These are phyloP conservation scores for Chascanopsetta lugubris DNA, from an alignment of 2,113 vertebrate genomes.

Conservation along the genomic window DNA sequence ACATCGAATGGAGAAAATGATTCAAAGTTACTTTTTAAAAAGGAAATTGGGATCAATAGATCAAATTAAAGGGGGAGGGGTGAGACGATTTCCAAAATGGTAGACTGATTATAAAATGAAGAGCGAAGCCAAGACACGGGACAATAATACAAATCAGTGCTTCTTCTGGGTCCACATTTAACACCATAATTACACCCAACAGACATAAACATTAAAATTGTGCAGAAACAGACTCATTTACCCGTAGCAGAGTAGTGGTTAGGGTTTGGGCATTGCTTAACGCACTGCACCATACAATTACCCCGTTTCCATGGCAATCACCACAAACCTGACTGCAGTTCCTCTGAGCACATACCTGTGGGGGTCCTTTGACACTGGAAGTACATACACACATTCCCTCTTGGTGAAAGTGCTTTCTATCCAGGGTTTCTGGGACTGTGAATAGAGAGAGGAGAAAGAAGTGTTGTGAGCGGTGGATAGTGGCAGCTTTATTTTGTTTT, in stretches of 20 bases:
- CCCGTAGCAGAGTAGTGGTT: slow-evolving; percentile 61
- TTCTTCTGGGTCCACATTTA: slow-evolving; percentile 33
- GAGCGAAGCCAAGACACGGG: background rate
- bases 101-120: background rate
- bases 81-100: background rate
- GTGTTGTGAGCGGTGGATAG: background rate
- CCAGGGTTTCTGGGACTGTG: slow-evolving; percentile 99
- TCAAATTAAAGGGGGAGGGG: background rate
- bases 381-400: slow-evolving; percentile 99
- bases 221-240: slow-evolving; percentile 57
- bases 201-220: slow-evolving; percentile 61
- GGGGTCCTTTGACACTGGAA: slow-evolving; percentile 98
- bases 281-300: slow-evolving; percentile 63
- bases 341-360: slow-evolving; percentile 88
- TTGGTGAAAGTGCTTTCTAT: slow-evolving; percentile 99
- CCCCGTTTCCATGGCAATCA: slow-evolving; percentile 51
- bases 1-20: background rate
- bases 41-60: background rate
- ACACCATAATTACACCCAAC: slow-evolving; percentile 56
- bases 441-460: slow-evolving; percentile 51
- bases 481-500: slow-evolving; percentile 1
- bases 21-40: background rate
- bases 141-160: slow-evolving; percentile 16
- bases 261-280: slow-evolving; percentile 56
- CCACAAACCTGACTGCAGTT: slow-evolving; percentile 36